Conservation (phyloP, 2,797 vertebrate genomes). For the Sebastolobus alascanus region DNA sequence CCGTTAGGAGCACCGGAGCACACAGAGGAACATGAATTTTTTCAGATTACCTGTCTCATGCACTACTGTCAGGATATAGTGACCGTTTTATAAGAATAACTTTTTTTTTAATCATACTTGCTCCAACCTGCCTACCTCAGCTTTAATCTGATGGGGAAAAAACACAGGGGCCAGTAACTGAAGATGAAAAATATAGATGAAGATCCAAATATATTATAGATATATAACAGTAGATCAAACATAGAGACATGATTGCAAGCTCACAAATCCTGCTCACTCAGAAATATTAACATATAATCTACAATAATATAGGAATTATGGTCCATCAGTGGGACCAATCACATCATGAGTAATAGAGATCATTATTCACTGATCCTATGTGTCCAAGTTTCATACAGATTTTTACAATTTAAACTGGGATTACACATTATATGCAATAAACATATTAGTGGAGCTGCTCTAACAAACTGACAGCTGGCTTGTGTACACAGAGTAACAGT, state of each 20-base stretch:
- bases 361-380: no score
- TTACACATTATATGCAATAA: no score
- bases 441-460: no score
- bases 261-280: neutral
- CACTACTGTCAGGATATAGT: no score
- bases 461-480: no score
- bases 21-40: no score
- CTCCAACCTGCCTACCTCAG: fast-evolving
- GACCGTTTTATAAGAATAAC: no score
- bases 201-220: neutral
- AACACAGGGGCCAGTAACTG: neutral
- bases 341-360: neutral
- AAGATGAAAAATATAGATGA: neutral
- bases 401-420: no score
- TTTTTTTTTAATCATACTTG: neutral
- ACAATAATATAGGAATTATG: neutral
- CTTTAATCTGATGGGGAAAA: neutral
- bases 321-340: neutral
- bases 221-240: neutral
- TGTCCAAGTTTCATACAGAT: no score
- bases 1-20: no score
- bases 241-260: neutral
- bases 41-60: no score
- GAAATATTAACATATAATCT: neutral
- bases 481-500: no score